These are phyloP conservation scores for Ditylenchus dipsaci DNA, from an alignment of 1,140 invertebrate genomes.

Conservation along the genomic window DNA sequence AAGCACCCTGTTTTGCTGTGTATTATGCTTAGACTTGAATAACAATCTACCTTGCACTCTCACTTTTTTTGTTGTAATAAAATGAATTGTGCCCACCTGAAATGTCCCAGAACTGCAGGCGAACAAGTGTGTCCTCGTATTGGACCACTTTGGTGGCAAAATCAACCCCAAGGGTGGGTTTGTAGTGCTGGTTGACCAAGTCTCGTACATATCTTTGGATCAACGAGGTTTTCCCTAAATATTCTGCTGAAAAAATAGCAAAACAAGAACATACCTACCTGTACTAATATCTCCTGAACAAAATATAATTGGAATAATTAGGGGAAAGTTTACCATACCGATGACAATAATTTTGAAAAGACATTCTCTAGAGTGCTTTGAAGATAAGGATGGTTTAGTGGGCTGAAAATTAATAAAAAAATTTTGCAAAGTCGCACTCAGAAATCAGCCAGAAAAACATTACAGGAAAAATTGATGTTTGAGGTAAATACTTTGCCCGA, in stretches of 20 bases:
- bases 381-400: not conserved
- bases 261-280: not conserved
- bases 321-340: not conserved
- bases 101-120: constrained; percentile 34
- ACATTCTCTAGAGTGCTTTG: constrained; percentile 1
- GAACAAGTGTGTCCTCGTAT: constrained; percentile 24
- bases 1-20: no score
- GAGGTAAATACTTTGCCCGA: no score
- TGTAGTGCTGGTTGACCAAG: constrained; percentile 15
- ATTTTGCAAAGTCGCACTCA: no score
- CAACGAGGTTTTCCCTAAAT: constrained; percentile 25
- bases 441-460: no score
- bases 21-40: no score
- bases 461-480: no score
- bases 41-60: no score
- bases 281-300: constrained; percentile 20
- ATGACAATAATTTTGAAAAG: constrained; percentile 27
- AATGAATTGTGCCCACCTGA: constrained; percentile 8
- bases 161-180: constrained; percentile 22
- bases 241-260: no score
- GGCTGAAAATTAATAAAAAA: constrained; percentile 6
- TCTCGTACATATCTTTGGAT: constrained; percentile 19
- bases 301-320: no score
- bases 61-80: no score
- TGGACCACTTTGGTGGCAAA: constrained; percentile 30